Base-by-base conservation (phyloP, 1,140 invertebrate species). In the Meloidogyne floridensis region DNA sequence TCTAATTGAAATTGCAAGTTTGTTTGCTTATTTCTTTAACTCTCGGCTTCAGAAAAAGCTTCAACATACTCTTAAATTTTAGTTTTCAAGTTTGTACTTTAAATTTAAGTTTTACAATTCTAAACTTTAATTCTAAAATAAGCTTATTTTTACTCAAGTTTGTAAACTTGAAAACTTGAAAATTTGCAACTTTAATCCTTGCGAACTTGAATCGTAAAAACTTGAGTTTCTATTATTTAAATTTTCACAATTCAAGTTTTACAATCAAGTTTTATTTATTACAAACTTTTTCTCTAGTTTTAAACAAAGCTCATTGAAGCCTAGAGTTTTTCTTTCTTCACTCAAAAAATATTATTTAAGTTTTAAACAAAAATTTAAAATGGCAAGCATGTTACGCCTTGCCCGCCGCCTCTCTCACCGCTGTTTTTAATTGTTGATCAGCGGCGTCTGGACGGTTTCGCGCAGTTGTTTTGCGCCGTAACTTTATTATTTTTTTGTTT, bases 1-100 rank as follows among this genome's bases (percentile, higher is more conserved):
- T 65, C n/a, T n/a, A 65, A 65, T 65, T 65, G 59, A 65, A n/a
- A 65, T n/a, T n/a, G n/a, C 59, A 65, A 65, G 59, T 15, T 65
- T 65, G 10, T 18, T 65, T 65, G 59, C n/a, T 65, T 65, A 65
- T n/a, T 4, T 65, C n/a, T 7, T 7, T 18, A 65, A 65, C 59
- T 65, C 15, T 65, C n/a, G 59, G 59, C 59, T 65, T 65, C 59
- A 65, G n/a, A 65, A 65, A n/a, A n/a, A 4, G 47, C 47, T 47
- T 47, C 47, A 32, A 32, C 32, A 32, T 32, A 32, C 32, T 32
- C 32, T 32, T 32, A 32, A 32, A 2, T 32, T 32, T 32, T 32
- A 32, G 32, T 32, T 32, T 32, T 32, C 32, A 32, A 32, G 32
- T 32, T 32, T 32, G 32, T 32, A 32, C 32, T 32, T 32, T 32